Percentiles rank a stretch among this genome's conserved stretches.
phyloP scores from a whole-genome alignment of 2,797 vertebrate species.

The Molossus molossus region DNA sequence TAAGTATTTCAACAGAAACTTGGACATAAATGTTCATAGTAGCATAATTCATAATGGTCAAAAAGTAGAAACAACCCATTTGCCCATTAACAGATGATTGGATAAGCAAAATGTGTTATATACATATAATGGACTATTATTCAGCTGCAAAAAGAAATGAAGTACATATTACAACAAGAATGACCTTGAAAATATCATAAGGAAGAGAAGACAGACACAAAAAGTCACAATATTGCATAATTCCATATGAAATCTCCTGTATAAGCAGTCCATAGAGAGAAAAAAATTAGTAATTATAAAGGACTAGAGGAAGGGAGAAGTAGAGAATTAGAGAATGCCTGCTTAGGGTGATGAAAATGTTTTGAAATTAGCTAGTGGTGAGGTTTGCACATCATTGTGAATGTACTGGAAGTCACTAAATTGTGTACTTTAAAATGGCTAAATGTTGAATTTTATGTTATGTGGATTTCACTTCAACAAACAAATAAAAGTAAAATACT shows the following conservation, averaged over 20 bases:
- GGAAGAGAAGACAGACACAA: constrained; percentile 2
- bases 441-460: constrained; percentile 16
- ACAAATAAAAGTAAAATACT: constrained; percentile 62
- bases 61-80: constrained; percentile 1
- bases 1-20: constrained; percentile 13
- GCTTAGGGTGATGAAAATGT: not conserved
- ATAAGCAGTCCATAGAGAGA: not conserved
- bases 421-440: not conserved
- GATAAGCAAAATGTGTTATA: not conserved
- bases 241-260: not conserved
- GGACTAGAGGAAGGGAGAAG: not conserved
- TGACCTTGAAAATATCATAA: not conserved
- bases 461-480: constrained; percentile 60
- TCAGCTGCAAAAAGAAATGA: constrained; percentile 44
- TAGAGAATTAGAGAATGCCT: not conserved
- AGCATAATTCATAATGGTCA: not conserved
- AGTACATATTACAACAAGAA: not conserved
- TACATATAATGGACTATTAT: not conserved
- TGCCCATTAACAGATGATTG: not conserved
- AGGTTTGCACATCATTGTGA: not conserved
- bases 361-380: not conserved
- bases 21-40: not conserved
- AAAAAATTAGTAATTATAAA: not conserved
- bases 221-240: not conserved
- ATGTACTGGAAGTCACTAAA: not conserved